Base-by-base conservation (phyloP, 2,888 invertebrate genomes). In the Magallana nippona region DNA sequence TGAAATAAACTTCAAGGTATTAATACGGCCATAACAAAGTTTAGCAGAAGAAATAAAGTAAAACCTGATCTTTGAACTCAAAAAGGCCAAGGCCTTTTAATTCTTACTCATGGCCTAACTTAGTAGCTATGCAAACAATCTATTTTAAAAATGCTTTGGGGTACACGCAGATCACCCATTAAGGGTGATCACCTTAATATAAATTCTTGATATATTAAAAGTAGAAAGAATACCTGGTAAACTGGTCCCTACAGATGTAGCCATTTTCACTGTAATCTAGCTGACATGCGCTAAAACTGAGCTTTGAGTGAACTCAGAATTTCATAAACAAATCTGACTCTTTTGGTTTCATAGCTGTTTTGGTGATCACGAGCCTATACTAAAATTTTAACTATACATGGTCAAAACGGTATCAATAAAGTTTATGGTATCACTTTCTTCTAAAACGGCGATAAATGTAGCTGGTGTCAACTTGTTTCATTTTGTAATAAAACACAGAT, bases 401-500 rank as follows among this genome's bases (percentile, higher is more conserved):
- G 32, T 71, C 71, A 13, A 27, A 15, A 15, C 13, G 27, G 13
- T 71, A 71, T 27, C 32, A 27, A 71, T 27, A 13, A 22, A 32
- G 71, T 27, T 27, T 13, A 15, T 22, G 22, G 71, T 15, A 10
- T 15, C 5, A 27, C 32, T 71, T 32, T 5, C 27, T 71, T 71
- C 32, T 27, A 71, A 15, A 15, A 22, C 22, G 32, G 13, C 71
- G 11, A 19, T 27, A 22, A 71, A 71, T 5, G 71, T 13, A 27
- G 71, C 27, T 71, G 27, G 15, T 27, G 22, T 71, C 5, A 27
- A 71, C 22, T 71, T 22, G 22, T 71, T 71, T 22, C 19, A 22
- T 71, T 71, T 71, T 71, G 71, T 13, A 71, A 71, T 15, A 71
- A 13, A 71, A 71, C 71, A 60, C 60, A 71, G 71, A 71, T 22